These are phyloP conservation scores for Polydesmus complanatus DNA, from an alignment of 2,888 invertebrate species.

Conservation along the genomic window DNA sequence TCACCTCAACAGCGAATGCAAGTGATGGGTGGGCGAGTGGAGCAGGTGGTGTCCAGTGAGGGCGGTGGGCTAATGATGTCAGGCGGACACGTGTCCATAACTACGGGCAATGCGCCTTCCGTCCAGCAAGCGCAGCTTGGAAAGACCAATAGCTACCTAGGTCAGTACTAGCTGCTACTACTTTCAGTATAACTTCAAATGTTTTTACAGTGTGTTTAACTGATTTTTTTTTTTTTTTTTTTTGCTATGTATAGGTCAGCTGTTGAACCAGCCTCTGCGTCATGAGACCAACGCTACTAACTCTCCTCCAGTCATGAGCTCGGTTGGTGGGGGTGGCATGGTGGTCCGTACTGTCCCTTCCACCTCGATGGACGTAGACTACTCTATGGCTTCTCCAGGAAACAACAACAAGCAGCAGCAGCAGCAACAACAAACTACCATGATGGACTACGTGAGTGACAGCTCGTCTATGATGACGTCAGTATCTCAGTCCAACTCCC, in stretches of 20 bases:
- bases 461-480: conserved; percentile 8
- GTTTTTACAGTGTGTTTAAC: no score
- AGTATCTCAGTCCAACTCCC: conserved; percentile 15
- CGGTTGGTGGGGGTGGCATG: not conserved
- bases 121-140: not conserved
- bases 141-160: no score
- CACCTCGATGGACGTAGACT: conserved; percentile 5
- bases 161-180: no score
- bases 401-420: no score
- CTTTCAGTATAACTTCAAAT: no score
- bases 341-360: not conserved
- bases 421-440: no score
- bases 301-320: not conserved
- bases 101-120: not conserved
- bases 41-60: conserved; percentile 4
- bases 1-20: not conserved
- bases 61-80: conserved; percentile 8
- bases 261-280: conserved; percentile 9
- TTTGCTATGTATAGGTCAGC: no score
- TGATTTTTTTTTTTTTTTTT: no score
- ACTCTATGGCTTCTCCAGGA: not conserved
- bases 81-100: conserved; percentile 3
- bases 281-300: not conserved
- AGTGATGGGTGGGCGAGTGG: not conserved
- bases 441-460: conserved; percentile 1